phyloP scores from a whole-genome alignment of 2,797 vertebrate genomes.

The Spheniscus humboldti region DNA sequence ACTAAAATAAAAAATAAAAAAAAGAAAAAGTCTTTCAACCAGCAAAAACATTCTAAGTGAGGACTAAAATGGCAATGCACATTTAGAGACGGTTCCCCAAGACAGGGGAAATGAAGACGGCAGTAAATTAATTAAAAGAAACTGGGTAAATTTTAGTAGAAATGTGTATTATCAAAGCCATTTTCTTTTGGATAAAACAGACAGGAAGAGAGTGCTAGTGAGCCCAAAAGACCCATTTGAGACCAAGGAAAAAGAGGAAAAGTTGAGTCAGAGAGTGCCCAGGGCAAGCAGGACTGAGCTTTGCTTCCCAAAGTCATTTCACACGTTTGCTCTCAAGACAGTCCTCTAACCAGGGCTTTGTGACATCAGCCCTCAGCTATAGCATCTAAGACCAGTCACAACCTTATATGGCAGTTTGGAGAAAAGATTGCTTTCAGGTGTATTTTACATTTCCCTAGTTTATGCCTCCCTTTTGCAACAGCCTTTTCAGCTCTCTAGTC shows the following conservation, averaged over 20 bases:
- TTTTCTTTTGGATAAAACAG: not conserved
- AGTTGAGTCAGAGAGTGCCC: not conserved
- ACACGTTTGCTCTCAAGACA: not conserved
- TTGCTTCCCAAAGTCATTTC: not conserved
- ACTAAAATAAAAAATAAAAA: not conserved
- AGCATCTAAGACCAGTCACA: not conserved
- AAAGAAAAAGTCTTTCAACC: not conserved
- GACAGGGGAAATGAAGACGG: not conserved
- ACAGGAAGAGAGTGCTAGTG: not conserved
- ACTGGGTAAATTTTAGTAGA: not conserved
- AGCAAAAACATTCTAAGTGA: not conserved
- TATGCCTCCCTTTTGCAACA: not conserved
- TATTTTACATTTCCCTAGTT: not conserved
- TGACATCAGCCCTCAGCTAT: not conserved
- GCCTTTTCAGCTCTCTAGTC: not conserved
- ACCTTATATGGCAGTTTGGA: not conserved
- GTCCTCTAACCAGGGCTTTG: not conserved
- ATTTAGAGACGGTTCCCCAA: not conserved
- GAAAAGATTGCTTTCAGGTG: not conserved
- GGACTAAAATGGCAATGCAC: not conserved
- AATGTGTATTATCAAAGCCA: not conserved
- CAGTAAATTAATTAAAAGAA: not conserved
- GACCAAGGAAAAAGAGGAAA: not conserved
- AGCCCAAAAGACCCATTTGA: not conserved
- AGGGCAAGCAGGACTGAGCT: not conserved